A percentile compares a stretch with the other conserved stretches of the same genome.
Conservation (phyloP, 1,140 invertebrate genomes). For the Eueides isabella region DNA sequence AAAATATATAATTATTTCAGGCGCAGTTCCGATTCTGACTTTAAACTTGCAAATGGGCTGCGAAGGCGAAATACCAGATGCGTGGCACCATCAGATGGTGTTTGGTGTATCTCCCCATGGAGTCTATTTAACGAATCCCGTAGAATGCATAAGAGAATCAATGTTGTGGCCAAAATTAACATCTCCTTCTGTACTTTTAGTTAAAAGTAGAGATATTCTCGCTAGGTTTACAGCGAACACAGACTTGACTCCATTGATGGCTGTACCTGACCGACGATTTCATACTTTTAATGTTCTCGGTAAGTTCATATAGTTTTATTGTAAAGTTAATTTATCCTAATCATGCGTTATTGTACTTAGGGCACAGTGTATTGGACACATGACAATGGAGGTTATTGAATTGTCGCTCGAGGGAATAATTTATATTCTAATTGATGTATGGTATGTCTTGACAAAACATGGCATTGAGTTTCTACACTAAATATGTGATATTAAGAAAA, state of each 20-base stretch:
- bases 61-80: constrained; percentile 85
- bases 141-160: constrained; percentile 86
- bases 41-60: constrained; percentile 88
- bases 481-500: not conserved
- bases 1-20: constrained; percentile 64
- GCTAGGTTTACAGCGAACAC: constrained; percentile 85
- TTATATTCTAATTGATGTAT: not conserved
- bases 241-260: constrained; percentile 86
- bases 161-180: constrained; percentile 84
- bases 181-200: constrained; percentile 84
- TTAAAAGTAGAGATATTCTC: constrained; percentile 87
- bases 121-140: constrained; percentile 89
- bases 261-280: constrained; percentile 86
- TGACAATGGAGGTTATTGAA: not conserved
- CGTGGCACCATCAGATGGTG: constrained; percentile 94
- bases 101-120: constrained; percentile 89
- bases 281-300: constrained; percentile 90
- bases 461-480: not conserved
- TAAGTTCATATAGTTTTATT: constrained; percentile 53
- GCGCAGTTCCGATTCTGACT: constrained; percentile 89
- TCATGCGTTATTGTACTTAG: not conserved
- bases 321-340: not conserved
- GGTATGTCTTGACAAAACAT: not conserved
- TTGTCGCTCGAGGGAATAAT: not conserved
- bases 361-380: not conserved